Base-by-base conservation (phyloP, 2,888 invertebrate genomes). In the Cephonodes hylas region DNA sequence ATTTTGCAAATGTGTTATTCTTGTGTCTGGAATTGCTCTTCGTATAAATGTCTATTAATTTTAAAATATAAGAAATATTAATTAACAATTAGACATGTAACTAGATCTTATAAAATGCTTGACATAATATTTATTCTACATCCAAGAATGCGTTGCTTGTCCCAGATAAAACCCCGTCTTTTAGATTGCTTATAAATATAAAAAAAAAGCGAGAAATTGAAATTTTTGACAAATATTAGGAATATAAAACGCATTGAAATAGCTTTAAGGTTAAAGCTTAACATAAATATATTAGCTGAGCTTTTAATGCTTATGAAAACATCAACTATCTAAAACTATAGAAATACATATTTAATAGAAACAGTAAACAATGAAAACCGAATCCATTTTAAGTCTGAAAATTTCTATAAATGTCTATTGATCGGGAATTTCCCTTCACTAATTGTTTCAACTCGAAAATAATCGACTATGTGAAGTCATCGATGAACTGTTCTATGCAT, bases 101-200 rank as follows among this genome's bases (percentile, higher is more conserved):
- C 60, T 76, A 78, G 72, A 72, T 63, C 48, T 72, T 67, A 68
- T 68, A 71, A 72, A 76, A 70, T 75, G 83, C 79, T 81, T 80
- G 63, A 73, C 63, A 62, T 67, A 66, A 72, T 70, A 63, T 69
- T 69, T 72, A 71, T 63, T 73, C 70, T 75, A 69, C 72, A 75
- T 83, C 86, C 83, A 80, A 83, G 85, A 86, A 86, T 88, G 88
- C 78, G 65, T 76, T 80, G 83, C 85, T 85, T 86, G 71, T 68
- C 76, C 83, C 80, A 76, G 68, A 63, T 53, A 70, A 74, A 74
- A 74, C 67, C 77, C 80, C 73, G 61, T 63, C 62, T 74, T 46
- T 77, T 77, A 70, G 69, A 76, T 73, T 70, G 78, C 80, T 83
- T 84, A 56, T 62, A 60, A 38, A 64, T 44, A 66, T 44, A 67